Percentiles rank a stretch among this genome's conserved stretches.
These are phyloP conservation scores for Nomia melanderi DNA, from an alignment of 1,140 invertebrate genomes.

Conservation along the genomic window DNA sequence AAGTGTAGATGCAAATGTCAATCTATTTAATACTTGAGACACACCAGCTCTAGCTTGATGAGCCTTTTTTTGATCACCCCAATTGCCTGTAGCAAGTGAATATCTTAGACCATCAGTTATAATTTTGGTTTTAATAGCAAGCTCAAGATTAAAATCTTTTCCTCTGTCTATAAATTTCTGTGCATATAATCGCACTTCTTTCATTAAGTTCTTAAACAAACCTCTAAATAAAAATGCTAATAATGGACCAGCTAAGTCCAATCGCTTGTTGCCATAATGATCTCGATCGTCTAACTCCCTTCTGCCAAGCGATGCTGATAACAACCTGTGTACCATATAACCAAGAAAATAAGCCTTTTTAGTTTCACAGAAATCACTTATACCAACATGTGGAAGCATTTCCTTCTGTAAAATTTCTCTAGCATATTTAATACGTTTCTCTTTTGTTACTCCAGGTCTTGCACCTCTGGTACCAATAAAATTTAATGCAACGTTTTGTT, in stretches of 20 bases:
- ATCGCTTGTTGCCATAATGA: constrained; percentile 99
- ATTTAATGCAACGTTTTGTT: constrained; percentile 98
- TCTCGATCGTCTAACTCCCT: constrained; percentile 98
- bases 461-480: constrained; percentile 99
- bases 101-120: constrained; percentile 99
- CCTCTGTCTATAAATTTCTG: constrained; percentile 99
- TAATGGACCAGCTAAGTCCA: constrained; percentile 98
- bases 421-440: constrained; percentile 99
- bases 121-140: constrained; percentile 98
- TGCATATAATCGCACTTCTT: constrained; percentile 98
- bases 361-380: constrained; percentile 99
- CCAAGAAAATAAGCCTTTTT: constrained; percentile 99
- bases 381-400: constrained; percentile 99
- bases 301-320: constrained; percentile 96
- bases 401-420: constrained; percentile 99
- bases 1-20: constrained; percentile 98
- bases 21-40: constrained; percentile 95
- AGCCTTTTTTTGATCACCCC: constrained; percentile 99
- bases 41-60: constrained; percentile 98
- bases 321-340: constrained; percentile 98
- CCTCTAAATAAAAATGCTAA: constrained; percentile 97
- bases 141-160: constrained; percentile 98
- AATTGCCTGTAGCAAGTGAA: constrained; percentile 99
- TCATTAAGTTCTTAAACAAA: constrained; percentile 95
- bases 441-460: constrained; percentile 97